A percentile compares a stretch with the other conserved stretches of the same genome.
Conservation (phyloP, 2,797 vertebrate species). For the Hozukius guyotensis region DNA sequence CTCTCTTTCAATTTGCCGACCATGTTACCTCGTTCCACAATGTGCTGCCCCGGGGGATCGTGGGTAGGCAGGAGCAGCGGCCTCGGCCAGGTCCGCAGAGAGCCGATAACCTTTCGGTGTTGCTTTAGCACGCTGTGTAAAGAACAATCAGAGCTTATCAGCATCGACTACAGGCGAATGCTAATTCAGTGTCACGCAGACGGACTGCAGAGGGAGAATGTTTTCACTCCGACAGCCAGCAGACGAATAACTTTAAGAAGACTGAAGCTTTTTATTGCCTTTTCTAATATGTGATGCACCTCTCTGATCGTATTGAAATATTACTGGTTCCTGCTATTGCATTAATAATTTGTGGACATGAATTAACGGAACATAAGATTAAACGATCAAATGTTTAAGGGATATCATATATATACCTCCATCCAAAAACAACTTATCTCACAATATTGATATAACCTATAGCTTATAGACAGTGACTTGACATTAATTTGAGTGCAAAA, state of each 20-base stretch:
- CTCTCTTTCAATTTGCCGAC: slow-evolving; percentile 73
- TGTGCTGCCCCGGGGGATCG: slow-evolving; percentile 53
- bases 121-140: slow-evolving; percentile 73
- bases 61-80: slow-evolving; percentile 57
- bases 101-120: slow-evolving; percentile 79
- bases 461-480: background rate
- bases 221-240: slow-evolving; percentile 29
- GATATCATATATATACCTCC: background rate
- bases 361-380: background rate
- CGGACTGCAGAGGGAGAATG: slow-evolving; percentile 44
- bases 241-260: slow-evolving; percentile 35
- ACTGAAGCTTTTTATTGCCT: slow-evolving; percentile 23
- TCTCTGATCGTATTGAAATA: slow-evolving; percentile 21
- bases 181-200: slow-evolving; percentile 71
- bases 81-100: slow-evolving; percentile 69
- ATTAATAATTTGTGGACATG: background rate
- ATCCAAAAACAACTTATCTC: background rate
- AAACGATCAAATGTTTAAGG: background rate
- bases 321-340: background rate
- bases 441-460: background rate
- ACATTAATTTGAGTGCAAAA: background rate
- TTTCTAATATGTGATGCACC: slow-evolving; percentile 18
- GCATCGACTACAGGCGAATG: slow-evolving; percentile 66
- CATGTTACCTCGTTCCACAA: slow-evolving; percentile 64
- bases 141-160: slow-evolving; percentile 82